phyloP scores from a whole-genome alignment of 2,797 vertebrate genomes.

The Poeciliopsis infans region DNA sequence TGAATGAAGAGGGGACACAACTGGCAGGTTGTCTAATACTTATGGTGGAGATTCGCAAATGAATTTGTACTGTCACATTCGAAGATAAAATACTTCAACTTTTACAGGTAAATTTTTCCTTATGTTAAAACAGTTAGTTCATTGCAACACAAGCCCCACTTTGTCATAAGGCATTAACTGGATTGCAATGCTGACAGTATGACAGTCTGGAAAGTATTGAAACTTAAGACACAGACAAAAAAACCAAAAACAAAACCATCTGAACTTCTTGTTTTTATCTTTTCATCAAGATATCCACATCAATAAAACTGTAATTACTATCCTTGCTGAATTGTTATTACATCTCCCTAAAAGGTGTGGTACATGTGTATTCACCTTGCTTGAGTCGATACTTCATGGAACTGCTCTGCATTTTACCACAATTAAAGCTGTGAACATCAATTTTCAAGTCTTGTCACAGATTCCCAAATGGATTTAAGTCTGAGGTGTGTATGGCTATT shows the following conservation, averaged over 20 bases:
- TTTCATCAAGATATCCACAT: background rate
- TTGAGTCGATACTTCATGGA: background rate
- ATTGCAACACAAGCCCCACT: background rate
- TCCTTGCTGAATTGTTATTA: background rate
- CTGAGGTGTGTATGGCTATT: background rate
- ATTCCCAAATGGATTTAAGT: background rate
- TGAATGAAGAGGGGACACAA: constrained; percentile 37
- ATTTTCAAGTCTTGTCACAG: background rate
- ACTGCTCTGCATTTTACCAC: background rate
- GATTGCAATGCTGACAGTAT: background rate
- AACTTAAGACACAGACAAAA: background rate
- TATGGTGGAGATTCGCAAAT: constrained; percentile 31
- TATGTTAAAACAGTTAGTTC: background rate
- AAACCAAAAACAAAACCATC: background rate
- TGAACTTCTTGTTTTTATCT: constrained; percentile 1
- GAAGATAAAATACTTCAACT: background rate
- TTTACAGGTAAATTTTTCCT: background rate
- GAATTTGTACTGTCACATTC: constrained; percentile 18
- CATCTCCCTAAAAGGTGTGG: background rate
- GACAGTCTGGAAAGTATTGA: background rate
- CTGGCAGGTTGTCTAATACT: constrained; percentile 51
- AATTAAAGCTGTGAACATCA: background rate
- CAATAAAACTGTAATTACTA: background rate
- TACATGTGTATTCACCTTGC: background rate
- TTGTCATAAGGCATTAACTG: background rate